Base-by-base conservation (phyloP, 2,797 vertebrate genomes). In the Pristis pectinata region DNA sequence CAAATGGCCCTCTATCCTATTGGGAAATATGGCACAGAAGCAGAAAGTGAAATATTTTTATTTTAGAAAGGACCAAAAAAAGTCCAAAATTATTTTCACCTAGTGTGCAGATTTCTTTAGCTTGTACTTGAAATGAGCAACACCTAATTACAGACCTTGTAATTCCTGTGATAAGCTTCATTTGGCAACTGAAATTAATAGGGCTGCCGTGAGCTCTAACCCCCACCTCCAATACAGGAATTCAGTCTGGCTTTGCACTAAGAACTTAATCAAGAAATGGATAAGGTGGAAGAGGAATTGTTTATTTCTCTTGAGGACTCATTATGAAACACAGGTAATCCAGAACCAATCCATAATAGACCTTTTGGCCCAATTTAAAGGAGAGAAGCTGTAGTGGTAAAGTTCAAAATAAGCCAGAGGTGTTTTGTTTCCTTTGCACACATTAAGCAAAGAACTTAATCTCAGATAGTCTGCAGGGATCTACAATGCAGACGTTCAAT, bases 231-330 rank as follows among this genome's bases (percentile, higher is more conserved):
- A 91, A 67, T 64, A 91, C 9, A 64, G 19, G 49, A 93, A 93
- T 72, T 72, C 91, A 44, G 27, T 49, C n/a, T 93, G 44, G 24
- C 64, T 15, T 24, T 0, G 13, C 24, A 93, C 22, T 8, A 74
- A 74, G 92, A 93, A 93, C 37, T 93, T 93, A 74, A 93, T 74
- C 41, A 34, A 74, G 92, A 93, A 93, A 93, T 93, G 41, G 41
- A 41, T 15, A 53, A 49, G 41, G 44, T 34, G 91, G 67, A 72
- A 41, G 91, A 41, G 92, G 64, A 93, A 74, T 91, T 72, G 67
- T 72, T 49, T 24, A 93, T 70, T 93, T 74, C 92, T 93, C 92
- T 17, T 24, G 67, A 44, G 92, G 44, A 22, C 92, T 93, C 67
- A 93, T 93, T 93, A 93, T 93, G 67, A 44, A 93, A 49, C 37